Evolutionary conservation across 2,888 invertebrate genomes (phyloP), one percentile per base, ranked within the genome.

Genomic region (Crematogaster levior): DNA sequence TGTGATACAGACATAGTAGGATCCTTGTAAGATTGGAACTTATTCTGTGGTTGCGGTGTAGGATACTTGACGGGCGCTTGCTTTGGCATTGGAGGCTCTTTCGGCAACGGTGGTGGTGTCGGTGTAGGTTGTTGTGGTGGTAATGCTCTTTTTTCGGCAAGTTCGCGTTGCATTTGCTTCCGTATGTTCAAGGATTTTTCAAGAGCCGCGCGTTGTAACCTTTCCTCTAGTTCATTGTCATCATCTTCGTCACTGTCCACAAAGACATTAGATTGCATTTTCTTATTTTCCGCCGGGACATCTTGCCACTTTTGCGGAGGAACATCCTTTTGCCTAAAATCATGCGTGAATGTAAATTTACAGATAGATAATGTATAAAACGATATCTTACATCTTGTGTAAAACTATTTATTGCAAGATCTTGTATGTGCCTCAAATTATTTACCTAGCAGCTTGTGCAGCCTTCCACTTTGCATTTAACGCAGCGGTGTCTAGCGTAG

Each of bases 281-380:
- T 91, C 60, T 94, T 94, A n/a, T 95, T 96, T 92, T 93, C 95
- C 92, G 92, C 95, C 94, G 85, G 95, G 94, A 92, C 95, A 95
- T 92, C 92, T 81, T 92, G 94, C 95, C 95, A 94, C 94, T 96
- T 93, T 90, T 94, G 93, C 0, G 91, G 92, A 58, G 93, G 91
- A 88, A 96, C 95, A 63, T 96, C 95, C 77, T 94, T 94, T 88
- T 93, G 95, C 87, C 96, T 96, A 88, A 84, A 91, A 90, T 79
- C 53, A 72, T 37, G 58, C n/a, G 3, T 37, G 9, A 18, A 34
- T 51, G 24, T 70, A 15, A 48, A 82, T 34, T 82, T 27, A 3
- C 40, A 24, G 2, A 5, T 15, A 37, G 40, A 0, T 48, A 40
- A 56, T 34, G 6, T 24, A 48, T 24, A 5, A 51, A 37, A 72